Conservation (phyloP, 1,140 invertebrate genomes). For the Maniola jurtina region DNA sequence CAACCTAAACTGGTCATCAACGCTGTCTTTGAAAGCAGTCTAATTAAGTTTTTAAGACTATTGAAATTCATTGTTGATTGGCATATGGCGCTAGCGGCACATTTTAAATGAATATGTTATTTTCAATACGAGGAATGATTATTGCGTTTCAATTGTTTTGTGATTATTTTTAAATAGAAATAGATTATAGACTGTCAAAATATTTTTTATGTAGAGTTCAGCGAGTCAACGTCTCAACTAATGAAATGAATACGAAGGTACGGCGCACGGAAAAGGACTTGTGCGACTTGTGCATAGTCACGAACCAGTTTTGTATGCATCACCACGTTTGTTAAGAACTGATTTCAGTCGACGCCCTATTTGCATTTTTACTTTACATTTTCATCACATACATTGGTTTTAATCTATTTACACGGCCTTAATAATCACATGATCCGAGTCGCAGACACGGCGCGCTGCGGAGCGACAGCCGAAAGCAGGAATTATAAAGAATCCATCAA, state of each 20-base stretch:
- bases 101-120: slow-evolving; percentile 66
- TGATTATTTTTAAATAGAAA: slow-evolving; percentile 19
- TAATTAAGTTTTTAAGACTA: slow-evolving; percentile 74
- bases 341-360: slow-evolving; percentile 29
- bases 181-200: slow-evolving; percentile 9
- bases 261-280: slow-evolving; percentile 26
- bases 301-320: slow-evolving; percentile 44
- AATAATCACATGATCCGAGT: slow-evolving; percentile 52
- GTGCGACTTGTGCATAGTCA: slow-evolving; percentile 42
- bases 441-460: slow-evolving; percentile 46
- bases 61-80: slow-evolving; percentile 72
- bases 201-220: neutral
- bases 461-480: slow-evolving; percentile 42
- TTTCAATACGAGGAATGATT: slow-evolving; percentile 43
- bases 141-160: slow-evolving; percentile 24
- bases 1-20: slow-evolving; percentile 38
- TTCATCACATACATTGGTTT: slow-evolving; percentile 17
- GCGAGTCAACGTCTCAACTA: slow-evolving; percentile 4
- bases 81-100: slow-evolving; percentile 73
- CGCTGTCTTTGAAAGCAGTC: slow-evolving; percentile 69
- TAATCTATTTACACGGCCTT: slow-evolving; percentile 33
- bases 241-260: slow-evolving; percentile 12
- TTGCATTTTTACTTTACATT: slow-evolving; percentile 28
- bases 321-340: slow-evolving; percentile 37
- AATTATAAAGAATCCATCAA: slow-evolving; percentile 75